Conservation (phyloP, 2,888 invertebrate genomes). For the Pammene fasciana region DNA sequence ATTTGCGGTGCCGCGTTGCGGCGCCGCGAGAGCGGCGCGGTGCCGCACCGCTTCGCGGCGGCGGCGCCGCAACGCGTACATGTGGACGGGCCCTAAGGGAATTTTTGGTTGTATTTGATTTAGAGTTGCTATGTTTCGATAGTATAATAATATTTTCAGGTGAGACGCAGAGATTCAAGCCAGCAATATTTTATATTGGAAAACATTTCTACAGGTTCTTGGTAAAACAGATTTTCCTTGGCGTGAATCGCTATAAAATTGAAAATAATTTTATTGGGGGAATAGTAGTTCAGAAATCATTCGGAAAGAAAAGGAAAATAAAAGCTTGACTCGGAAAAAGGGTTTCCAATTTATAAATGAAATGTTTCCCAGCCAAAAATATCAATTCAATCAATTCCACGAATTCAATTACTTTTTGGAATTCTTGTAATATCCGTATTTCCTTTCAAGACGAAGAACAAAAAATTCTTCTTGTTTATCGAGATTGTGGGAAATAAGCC, state of each 20-base stretch:
- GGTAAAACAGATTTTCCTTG: constrained; percentile 13
- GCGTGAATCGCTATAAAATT: constrained; percentile 11
- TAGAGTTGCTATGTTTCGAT: not conserved
- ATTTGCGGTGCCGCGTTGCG: too few relatives aligned
- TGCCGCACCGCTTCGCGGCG: too few relatives aligned
- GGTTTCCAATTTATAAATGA: not conserved
- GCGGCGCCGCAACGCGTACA: too few relatives aligned
- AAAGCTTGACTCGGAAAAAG: not conserved
- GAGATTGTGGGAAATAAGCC: too few relatives aligned
- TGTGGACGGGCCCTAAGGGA: too few relatives aligned
- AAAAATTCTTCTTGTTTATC: too few relatives aligned
- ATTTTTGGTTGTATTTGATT: not conserved
- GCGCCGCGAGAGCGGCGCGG: too few relatives aligned
- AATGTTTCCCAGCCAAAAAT: not conserved
- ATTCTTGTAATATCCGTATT: too few relatives aligned
- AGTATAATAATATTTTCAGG: not conserved
- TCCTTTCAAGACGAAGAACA: too few relatives aligned
- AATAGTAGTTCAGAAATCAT: constrained; percentile 7
- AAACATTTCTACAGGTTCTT: constrained; percentile 19
- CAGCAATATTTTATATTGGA: constrained; percentile 26
- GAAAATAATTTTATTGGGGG: constrained; percentile 3
- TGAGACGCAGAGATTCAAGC: not conserved
- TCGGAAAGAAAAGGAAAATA: not conserved
- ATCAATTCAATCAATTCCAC: not conserved
- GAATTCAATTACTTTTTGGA: not conserved